These are phyloP conservation scores for Pseudomyrmex flavicornis DNA, from an alignment of 1,140 invertebrate genomes.

Conservation along the genomic window DNA sequence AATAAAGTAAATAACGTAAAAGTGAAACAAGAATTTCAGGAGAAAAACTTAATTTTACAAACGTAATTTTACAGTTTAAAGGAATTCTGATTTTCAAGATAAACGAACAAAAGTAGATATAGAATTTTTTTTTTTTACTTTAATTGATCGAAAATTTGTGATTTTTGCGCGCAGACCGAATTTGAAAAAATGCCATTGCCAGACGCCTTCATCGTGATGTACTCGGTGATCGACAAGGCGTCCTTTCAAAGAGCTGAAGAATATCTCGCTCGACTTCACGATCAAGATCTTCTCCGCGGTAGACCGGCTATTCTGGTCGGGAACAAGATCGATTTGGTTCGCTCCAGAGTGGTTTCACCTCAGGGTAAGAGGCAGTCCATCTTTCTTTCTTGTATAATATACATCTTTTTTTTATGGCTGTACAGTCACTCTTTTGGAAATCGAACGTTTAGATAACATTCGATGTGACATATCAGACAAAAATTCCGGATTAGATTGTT, in stretches of 20 bases:
- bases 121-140: neutral
- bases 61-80: no score
- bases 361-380: slow-evolving; percentile 89
- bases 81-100: neutral
- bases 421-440: neutral
- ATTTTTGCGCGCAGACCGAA: slow-evolving; percentile 88
- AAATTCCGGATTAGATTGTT: no score
- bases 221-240: slow-evolving; percentile 95
- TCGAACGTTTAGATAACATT: slow-evolving; percentile 15
- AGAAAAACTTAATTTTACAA: no score
- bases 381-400: slow-evolving; percentile 14
- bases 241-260: slow-evolving; percentile 94
- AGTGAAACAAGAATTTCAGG: neutral
- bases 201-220: slow-evolving; percentile 95
- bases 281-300: slow-evolving; percentile 90
- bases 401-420: slow-evolving; percentile 20
- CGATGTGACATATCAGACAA: neutral
- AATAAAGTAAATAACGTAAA: neutral
- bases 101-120: neutral
- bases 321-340: slow-evolving; percentile 97
- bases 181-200: slow-evolving; percentile 88
- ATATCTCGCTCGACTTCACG: slow-evolving; percentile 90
- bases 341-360: slow-evolving; percentile 94
- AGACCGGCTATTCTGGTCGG: slow-evolving; percentile 95
- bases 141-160: neutral